Conservation (phyloP, 1,140 invertebrate genomes). For the Sycophaga agraensis region DNA sequence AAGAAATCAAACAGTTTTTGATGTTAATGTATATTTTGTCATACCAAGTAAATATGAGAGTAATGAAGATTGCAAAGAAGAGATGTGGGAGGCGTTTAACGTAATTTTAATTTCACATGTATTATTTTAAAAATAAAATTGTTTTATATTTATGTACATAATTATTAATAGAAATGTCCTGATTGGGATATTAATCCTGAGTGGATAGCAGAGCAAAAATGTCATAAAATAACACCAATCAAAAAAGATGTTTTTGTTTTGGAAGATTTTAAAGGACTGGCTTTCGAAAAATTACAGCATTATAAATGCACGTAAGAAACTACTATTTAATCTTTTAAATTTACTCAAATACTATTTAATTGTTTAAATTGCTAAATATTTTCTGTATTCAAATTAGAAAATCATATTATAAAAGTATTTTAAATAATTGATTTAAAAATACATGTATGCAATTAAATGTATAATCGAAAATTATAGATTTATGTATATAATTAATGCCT, state of each 20-base stretch:
- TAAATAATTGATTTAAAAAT: neutral
- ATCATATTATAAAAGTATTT: conserved; percentile 4
- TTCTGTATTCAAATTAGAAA: no score
- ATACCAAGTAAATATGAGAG: conserved; percentile 40
- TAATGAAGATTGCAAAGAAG: conserved; percentile 47
- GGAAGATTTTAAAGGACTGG: conserved; percentile 69
- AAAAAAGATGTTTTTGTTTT: conserved; percentile 77
- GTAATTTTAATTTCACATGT: conserved; percentile 35
- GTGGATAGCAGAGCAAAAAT: conserved; percentile 60
- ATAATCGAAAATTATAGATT: no score
- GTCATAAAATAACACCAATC: conserved; percentile 55
- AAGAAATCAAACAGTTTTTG: conserved; percentile 33
- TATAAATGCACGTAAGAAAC: conserved; percentile 69
- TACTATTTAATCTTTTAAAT: no score
- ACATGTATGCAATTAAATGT: neutral
- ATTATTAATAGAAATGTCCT: conserved; percentile 55
- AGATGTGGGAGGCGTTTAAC: conserved; percentile 55
- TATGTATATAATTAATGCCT: neutral
- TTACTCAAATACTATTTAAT: no score
- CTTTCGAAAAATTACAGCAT: conserved; percentile 66
- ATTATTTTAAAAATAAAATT: no score
- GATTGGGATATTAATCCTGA: conserved; percentile 53
- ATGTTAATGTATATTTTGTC: conserved; percentile 51
- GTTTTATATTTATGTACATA: neutral
- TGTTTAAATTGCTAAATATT: no score